These are phyloP conservation scores for Calameuta idolon DNA, from an alignment of 2,888 invertebrate genomes.

Conservation along the genomic window DNA sequence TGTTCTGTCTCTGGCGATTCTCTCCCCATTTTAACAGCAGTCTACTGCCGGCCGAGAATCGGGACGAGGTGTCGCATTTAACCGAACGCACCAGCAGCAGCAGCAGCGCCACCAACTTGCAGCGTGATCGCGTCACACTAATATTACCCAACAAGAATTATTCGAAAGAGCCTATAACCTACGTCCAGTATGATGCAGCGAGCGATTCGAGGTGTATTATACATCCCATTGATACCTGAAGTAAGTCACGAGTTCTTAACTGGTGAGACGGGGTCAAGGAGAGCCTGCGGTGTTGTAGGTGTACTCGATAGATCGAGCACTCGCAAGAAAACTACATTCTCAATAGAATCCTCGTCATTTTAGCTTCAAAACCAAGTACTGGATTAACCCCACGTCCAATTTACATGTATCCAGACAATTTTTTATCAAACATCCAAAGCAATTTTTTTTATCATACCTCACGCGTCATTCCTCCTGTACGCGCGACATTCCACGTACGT, in stretches of 20 bases:
- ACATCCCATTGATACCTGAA: neutral
- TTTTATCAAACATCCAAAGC: neutral
- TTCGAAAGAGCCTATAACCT: neutral
- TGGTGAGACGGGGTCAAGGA: neutral
- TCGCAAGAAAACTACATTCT: neutral
- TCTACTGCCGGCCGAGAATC: conserved; percentile 12
- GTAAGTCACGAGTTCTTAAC: neutral
- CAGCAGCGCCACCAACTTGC: neutral
- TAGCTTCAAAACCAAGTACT: neutral
- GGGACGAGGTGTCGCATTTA: neutral
- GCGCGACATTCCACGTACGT: neutral
- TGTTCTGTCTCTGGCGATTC: conserved; percentile 42
- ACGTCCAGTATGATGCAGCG: neutral
- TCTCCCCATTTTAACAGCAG: conserved; percentile 40
- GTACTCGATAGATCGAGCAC: neutral
- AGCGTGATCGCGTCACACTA: neutral
- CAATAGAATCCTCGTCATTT: neutral
- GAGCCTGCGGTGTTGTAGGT: neutral
- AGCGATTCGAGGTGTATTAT: neutral
- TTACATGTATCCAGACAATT: neutral
- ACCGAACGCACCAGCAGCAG: neutral
- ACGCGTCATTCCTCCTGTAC: neutral
- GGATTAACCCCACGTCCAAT: neutral
- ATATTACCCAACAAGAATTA: neutral
- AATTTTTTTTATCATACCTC: neutral